Conservation (phyloP, 1,140 invertebrate genomes). For the Pygmarrhopalites habei region DNA sequence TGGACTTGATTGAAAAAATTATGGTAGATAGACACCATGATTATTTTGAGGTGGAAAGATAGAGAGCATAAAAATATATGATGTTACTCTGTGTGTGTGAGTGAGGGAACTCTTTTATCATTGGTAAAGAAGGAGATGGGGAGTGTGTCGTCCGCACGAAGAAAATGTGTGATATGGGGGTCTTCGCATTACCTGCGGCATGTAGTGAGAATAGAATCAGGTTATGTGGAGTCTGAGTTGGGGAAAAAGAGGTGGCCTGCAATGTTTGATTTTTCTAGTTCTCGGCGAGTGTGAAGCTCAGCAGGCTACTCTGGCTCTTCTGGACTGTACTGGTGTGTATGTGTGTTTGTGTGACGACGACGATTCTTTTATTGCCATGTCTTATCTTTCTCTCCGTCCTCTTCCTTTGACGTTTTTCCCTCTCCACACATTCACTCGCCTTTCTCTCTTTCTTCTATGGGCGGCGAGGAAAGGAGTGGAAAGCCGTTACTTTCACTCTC, state of each 20-base stretch:
- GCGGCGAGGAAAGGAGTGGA: too few relatives aligned
- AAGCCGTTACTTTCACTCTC: not conserved
- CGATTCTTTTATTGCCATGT: not conserved
- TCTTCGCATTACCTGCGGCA: slow-evolving; percentile 3
- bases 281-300: slow-evolving; percentile 10
- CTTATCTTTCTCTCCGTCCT: slow-evolving; percentile 12
- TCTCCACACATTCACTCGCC: slow-evolving; percentile 5
- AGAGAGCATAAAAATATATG: too few relatives aligned
- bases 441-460: not conserved
- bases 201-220: slow-evolving; percentile 15
- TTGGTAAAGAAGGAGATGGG: too few relatives aligned
- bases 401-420: slow-evolving; percentile 11
- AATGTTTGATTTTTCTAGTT: slow-evolving; percentile 24
- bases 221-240: slow-evolving; percentile 10
- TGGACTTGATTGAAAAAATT: too few relatives aligned
- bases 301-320: too few relatives aligned
- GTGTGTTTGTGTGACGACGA: too few relatives aligned
- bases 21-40: too few relatives aligned
- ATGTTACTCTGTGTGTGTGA: too few relatives aligned
- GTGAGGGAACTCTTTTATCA: too few relatives aligned
- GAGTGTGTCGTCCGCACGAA: too few relatives aligned
- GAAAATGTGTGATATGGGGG: not conserved
- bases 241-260: slow-evolving; percentile 19
- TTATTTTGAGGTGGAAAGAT: too few relatives aligned
- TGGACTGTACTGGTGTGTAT: too few relatives aligned